Evolutionary conservation across 1,140 invertebrate species (phyloP).

Genomic region (Ephestia elutella): DNA sequence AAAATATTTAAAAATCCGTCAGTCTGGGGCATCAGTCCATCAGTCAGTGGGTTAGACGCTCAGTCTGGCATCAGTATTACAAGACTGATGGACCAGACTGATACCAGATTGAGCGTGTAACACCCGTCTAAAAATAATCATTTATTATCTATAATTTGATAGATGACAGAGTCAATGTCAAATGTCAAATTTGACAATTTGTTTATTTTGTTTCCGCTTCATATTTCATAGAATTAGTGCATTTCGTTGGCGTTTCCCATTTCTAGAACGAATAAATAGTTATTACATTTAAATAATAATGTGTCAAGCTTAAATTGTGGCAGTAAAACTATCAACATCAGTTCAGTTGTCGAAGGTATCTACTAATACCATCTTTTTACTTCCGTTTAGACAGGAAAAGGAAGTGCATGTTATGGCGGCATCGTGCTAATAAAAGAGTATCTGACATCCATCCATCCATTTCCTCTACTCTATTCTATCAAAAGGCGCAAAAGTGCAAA

Average conservation of each 20-base stretch:
- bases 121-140: too few species aligned
- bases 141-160: too few species aligned
- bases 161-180: background rate
- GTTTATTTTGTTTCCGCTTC: background rate
- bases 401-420: slow-evolving; percentile 41
- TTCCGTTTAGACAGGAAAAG: slow-evolving; percentile 67
- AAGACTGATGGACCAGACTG: too few species aligned
- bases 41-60: too few species aligned
- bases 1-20: too few species aligned
- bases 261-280: too few species aligned
- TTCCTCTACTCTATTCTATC: slow-evolving; percentile 42
- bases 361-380: slow-evolving; percentile 15
- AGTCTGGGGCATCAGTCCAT: too few species aligned
- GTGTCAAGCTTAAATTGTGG: background rate
- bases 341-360: background rate
- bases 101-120: too few species aligned
- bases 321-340: background rate
- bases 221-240: background rate
- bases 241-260: background rate
- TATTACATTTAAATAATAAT: background rate
- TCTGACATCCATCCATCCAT: slow-evolving; percentile 58
- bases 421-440: slow-evolving; percentile 9
- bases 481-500: too few species aligned
- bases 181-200: background rate
- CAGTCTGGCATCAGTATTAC: too few species aligned